phyloP scores from a whole-genome alignment of 2,797 vertebrate species.

The Orientallactaga sibirica region DNA sequence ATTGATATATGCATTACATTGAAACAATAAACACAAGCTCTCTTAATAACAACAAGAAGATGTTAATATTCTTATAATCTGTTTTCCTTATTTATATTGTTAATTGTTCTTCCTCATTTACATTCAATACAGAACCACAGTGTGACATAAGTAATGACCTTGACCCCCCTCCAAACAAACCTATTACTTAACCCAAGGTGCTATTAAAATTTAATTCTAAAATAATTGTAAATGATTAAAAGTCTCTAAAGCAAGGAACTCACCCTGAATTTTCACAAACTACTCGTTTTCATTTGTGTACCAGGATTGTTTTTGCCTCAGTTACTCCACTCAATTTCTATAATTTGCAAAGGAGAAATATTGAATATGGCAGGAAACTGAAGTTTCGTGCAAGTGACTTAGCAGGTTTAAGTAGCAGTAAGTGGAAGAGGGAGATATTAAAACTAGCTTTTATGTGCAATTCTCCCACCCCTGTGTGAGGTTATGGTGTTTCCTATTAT shows the following conservation, averaged over 20 bases:
- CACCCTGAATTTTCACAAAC: background rate
- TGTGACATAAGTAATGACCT: background rate
- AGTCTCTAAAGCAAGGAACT: background rate
- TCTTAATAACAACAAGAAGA: background rate
- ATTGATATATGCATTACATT: background rate
- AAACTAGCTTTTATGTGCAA: background rate
- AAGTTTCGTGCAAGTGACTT: background rate
- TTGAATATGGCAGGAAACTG: background rate
- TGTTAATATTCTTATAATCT: too few species aligned
- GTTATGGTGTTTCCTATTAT: background rate
- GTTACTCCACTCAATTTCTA: background rate
- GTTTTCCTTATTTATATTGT: background rate
- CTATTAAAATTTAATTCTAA: background rate
- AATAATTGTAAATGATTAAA: background rate
- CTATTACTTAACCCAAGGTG: background rate
- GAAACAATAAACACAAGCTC: background rate
- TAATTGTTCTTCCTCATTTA: background rate
- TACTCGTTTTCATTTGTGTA: background rate
- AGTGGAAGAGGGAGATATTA: background rate
- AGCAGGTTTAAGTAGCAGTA: background rate
- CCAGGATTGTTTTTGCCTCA: background rate
- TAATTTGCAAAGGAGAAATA: background rate
- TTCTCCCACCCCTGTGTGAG: background rate
- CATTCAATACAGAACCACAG: background rate
- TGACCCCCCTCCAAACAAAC: background rate